A percentile compares a stretch with the other conserved stretches of the same genome.
Conservation (phyloP, 2,113 vertebrate species). For the Indicator indicator region DNA sequence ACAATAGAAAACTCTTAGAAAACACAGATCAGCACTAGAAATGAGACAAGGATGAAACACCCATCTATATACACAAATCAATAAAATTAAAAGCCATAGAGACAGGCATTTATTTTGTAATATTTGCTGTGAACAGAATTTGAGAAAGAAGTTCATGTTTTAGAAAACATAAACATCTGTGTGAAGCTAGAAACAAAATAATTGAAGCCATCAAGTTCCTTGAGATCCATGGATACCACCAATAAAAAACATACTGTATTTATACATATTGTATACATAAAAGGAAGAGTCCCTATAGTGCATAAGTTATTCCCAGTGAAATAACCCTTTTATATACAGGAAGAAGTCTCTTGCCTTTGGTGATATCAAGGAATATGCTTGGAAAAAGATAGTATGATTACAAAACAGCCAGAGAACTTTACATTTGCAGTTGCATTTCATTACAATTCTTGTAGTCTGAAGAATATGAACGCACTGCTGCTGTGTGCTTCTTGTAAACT, state of each 20-base stretch:
- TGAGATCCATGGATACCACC: neutral
- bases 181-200: neutral
- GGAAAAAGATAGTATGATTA: neutral
- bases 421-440: neutral
- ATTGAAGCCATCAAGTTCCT: neutral
- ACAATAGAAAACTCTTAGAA: neutral
- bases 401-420: neutral
- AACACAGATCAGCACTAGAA: neutral
- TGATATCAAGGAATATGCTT: neutral
- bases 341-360: neutral
- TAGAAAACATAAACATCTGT: neutral
- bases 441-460: neutral
- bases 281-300: neutral
- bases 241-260: neutral
- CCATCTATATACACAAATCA: neutral
- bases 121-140: neutral
- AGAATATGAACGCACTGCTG: neutral
- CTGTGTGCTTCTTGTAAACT: conserved; percentile 7
- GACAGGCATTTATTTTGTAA: neutral
- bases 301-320: neutral
- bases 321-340: neutral
- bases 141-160: neutral
- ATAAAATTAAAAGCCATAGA: neutral
- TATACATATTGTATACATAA: no score
- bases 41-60: neutral